Evolutionary conservation across 2,888 invertebrate species (phyloP).

Genomic region (Cosmopolites sordidus): DNA sequence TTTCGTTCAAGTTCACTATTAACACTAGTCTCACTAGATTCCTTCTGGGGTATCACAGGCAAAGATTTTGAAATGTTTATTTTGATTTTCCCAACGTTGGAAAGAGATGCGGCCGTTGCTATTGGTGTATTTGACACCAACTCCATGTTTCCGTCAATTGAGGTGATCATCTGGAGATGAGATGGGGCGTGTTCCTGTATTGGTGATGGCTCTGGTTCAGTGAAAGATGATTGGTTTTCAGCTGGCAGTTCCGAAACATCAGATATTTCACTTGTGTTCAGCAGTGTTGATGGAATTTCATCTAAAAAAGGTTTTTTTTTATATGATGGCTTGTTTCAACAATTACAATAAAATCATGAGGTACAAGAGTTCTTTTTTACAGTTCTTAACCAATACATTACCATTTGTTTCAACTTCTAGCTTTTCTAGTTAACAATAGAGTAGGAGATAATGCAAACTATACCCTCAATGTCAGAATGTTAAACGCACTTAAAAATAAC

Average conservation of each 20-base stretch:
- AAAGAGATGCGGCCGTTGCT: conserved; percentile 36
- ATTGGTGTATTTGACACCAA: conserved; percentile 30
- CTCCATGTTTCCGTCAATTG: conserved; percentile 77
- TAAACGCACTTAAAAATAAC: no score
- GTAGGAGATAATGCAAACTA: no score
- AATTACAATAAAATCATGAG: no score
- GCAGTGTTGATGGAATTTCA: background rate
- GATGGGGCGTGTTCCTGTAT: conserved; percentile 42
- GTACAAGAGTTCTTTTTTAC: no score
- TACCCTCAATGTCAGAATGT: no score
- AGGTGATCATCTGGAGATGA: conserved; percentile 56
- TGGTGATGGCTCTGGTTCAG: conserved; percentile 2
- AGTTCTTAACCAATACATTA: no score
- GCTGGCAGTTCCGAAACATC: background rate
- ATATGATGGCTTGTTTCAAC: no score
- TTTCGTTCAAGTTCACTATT: conserved; percentile 31
- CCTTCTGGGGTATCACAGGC: conserved; percentile 47
- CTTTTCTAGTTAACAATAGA: no score
- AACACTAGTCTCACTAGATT: conserved; percentile 25
- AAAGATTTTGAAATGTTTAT: conserved; percentile 77
- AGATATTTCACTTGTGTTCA: background rate
- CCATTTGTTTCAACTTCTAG: no score
- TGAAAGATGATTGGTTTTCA: background rate
- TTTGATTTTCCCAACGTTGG: conserved; percentile 61
- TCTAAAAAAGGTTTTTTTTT: background rate